Conservation (phyloP, 2,797 vertebrate species). For the Chaetophractus vellerosus region DNA sequence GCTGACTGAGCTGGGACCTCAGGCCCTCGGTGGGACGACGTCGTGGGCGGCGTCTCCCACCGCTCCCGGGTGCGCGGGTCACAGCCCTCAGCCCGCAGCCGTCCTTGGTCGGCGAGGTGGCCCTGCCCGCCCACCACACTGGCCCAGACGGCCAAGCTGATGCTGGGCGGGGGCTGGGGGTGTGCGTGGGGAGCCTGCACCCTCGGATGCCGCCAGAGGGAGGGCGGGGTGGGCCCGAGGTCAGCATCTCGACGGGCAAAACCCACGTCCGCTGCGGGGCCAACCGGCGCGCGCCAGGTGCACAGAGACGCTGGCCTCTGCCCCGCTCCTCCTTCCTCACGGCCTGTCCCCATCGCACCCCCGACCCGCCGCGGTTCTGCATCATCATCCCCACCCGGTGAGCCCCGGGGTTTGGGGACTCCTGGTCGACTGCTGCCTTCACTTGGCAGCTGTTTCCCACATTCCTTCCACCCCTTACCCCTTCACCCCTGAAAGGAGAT, state of each 20-base stretch:
- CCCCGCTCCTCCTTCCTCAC: too few species aligned
- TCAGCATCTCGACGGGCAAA: not conserved
- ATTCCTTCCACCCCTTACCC: not conserved
- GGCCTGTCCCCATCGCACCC: not conserved
- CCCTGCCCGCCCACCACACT: not conserved
- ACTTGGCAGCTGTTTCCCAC: not conserved
- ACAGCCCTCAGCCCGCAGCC: not conserved
- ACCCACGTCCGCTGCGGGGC: fast-evolving
- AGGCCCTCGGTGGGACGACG: not conserved
- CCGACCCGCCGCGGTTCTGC: not conserved
- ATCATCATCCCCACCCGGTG: not conserved
- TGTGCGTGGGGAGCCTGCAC: not conserved
- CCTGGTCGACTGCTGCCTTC: too few species aligned
- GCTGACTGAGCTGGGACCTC: not conserved
- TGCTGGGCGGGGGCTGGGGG: not conserved
- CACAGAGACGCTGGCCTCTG: not conserved
- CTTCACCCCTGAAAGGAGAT: not conserved
- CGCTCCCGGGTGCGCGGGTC: not conserved
- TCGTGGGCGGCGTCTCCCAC: not conserved
- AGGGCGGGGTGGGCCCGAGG: not conserved
- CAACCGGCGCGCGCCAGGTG: not conserved
- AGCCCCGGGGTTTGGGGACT: not conserved
- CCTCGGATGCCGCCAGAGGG: too few species aligned
- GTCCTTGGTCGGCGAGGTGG: not conserved
- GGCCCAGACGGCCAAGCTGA: not conserved